Percentiles rank a stretch among this genome's conserved stretches.
These are phyloP conservation scores for Ptychoptera contaminata DNA, from an alignment of 2,888 invertebrate genomes.

Conservation along the genomic window DNA sequence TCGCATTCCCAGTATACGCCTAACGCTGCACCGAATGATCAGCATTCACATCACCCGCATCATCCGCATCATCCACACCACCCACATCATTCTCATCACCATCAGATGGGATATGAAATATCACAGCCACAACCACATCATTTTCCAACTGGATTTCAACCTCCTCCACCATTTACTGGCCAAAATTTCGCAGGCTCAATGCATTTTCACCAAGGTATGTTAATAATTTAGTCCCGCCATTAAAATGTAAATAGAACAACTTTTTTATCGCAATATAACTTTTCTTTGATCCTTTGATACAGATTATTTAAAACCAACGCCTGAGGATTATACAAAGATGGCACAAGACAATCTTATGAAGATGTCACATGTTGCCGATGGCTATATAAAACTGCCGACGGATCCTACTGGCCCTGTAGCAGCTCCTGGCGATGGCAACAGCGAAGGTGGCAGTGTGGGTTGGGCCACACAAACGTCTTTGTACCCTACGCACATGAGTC, in stretches of 20 bases:
- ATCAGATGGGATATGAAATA: slow-evolving; percentile 13
- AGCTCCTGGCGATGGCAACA: slow-evolving; percentile 16
- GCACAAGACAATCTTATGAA: slow-evolving; percentile 28
- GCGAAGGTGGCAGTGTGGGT: too few relatives aligned
- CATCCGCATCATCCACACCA: slow-evolving; percentile 12
- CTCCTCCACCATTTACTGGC: slow-evolving; percentile 26
- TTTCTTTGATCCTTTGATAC: neutral
- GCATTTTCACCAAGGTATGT: slow-evolving; percentile 29
- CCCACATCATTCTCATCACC: slow-evolving; percentile 13
- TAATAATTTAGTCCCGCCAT: neutral
- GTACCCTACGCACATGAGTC: too few relatives aligned
- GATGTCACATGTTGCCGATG: slow-evolving; percentile 22
- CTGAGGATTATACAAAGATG: slow-evolving; percentile 34
- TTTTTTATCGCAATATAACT: neutral
- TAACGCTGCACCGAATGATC: slow-evolving; percentile 19
- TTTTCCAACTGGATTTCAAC: slow-evolving; percentile 24
- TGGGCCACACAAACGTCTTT: neutral
- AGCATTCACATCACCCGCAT: slow-evolving; percentile 17
- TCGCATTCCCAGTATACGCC: slow-evolving; percentile 30
- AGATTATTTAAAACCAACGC: slow-evolving; percentile 38
- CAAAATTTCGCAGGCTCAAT: slow-evolving; percentile 19
- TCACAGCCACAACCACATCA: slow-evolving; percentile 26
- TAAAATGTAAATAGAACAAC: neutral
- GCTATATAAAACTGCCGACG: slow-evolving; percentile 15
- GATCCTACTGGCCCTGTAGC: slow-evolving; percentile 17